These are phyloP conservation scores for Horisme vitalbata DNA, from an alignment of 2,888 invertebrate species.

Conservation along the genomic window DNA sequence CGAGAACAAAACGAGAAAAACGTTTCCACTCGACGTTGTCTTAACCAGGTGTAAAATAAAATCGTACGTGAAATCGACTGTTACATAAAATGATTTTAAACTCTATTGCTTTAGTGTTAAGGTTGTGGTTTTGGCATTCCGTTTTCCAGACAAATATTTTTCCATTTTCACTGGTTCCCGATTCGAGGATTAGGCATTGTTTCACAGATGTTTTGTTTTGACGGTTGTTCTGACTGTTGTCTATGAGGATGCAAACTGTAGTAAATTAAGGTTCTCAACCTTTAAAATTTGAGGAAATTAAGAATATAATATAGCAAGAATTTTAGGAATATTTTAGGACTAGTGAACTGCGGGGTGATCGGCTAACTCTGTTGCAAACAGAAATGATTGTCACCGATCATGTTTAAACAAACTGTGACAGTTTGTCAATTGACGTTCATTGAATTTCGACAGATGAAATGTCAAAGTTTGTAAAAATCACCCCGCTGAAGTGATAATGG, in stretches of 20 bases:
- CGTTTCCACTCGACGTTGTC: conserved; percentile 46
- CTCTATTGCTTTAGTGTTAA: conserved; percentile 4
- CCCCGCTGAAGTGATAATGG: no score
- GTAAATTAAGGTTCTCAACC: no score
- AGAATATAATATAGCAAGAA: no score
- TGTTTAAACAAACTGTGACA: no score
- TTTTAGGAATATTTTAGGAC: no score
- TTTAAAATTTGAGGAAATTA: no score
- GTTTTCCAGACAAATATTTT: conserved; percentile 78
- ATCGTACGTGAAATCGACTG: conserved; percentile 46
- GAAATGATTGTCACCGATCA: no score
- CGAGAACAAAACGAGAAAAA: conserved; percentile 37
- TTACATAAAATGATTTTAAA: conserved; percentile 13
- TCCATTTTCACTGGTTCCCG: conserved; percentile 69
- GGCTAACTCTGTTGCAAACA: no score
- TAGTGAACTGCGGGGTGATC: no score
- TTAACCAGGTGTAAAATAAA: conserved; percentile 58
- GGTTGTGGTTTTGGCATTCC: conserved; percentile 22
- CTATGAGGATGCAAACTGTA: background rate
- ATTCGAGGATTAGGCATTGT: conserved; percentile 70
- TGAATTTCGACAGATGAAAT: no score
- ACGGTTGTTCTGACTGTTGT: conserved; percentile 19
- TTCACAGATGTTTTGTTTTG: conserved; percentile 51
- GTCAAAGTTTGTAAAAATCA: no score
- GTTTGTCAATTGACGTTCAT: no score